These are phyloP conservation scores for Cyphotilapia sp. DNA, from an alignment of 2,113 vertebrate genomes.

Conservation along the genomic window DNA sequence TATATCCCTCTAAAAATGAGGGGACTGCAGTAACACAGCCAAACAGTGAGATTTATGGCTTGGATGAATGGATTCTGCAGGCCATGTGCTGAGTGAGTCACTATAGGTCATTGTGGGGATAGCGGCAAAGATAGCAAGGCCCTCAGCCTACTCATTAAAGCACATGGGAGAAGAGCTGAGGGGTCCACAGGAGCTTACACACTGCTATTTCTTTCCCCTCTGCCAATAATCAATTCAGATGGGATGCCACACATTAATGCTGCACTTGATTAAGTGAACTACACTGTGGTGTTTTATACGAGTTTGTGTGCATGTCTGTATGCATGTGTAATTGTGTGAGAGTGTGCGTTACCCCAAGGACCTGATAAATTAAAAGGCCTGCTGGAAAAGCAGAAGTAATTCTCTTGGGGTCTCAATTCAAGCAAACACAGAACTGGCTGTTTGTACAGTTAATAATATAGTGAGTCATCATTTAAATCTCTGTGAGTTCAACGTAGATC, in stretches of 20 bases:
- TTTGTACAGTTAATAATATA: background rate
- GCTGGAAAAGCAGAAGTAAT: background rate
- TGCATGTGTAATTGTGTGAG: background rate
- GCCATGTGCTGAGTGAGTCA: constrained; percentile 52
- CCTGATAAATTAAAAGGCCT: background rate
- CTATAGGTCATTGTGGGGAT: constrained; percentile 44
- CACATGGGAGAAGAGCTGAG: constrained; percentile 23
- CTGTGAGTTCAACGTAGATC: background rate
- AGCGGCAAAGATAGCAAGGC: constrained; percentile 23
- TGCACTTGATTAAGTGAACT: constrained; percentile 39
- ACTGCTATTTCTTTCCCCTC: constrained; percentile 27
- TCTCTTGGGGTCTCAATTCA: constrained; percentile 12
- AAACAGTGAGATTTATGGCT: constrained; percentile 35
- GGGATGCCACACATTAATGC: constrained; percentile 23
- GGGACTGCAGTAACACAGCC: constrained; percentile 31
- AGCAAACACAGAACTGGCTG: constrained; percentile 4
- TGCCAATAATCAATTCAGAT: constrained; percentile 46
- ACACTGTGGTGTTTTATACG: background rate
- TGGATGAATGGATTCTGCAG: constrained; percentile 34
- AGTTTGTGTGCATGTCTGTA: background rate
- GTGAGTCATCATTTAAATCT: background rate
- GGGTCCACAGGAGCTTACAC: constrained; percentile 43
- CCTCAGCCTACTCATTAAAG: constrained; percentile 40
- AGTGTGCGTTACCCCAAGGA: constrained; percentile 5
- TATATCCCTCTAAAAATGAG: constrained; percentile 7